These are phyloP conservation scores for Verasper variegatus DNA, from an alignment of 2,113 vertebrate genomes.

Conservation along the genomic window DNA sequence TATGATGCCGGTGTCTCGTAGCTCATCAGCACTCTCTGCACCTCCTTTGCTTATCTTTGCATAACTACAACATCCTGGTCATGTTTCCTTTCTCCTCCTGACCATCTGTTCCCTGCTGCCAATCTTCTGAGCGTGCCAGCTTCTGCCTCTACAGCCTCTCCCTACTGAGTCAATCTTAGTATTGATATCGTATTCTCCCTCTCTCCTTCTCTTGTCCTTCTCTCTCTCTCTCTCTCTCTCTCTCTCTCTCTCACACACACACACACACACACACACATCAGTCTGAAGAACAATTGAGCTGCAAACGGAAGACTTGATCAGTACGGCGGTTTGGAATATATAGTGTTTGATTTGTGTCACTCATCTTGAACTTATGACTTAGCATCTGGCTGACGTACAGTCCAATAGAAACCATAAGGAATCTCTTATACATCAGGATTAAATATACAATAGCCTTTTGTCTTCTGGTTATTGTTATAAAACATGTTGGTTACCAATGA, in stretches of 20 bases:
- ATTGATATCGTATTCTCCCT: slow-evolving; percentile 67
- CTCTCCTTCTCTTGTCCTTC: slow-evolving; percentile 16
- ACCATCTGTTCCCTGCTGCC: slow-evolving; percentile 83
- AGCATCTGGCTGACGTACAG: no score
- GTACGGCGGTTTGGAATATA: neutral
- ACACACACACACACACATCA: slow-evolving; percentile 6
- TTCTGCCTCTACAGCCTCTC: slow-evolving; percentile 61
- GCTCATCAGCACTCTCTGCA: slow-evolving; percentile 77
- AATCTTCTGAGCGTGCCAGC: slow-evolving; percentile 78
- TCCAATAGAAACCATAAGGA: no score
- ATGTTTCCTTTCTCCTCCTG: slow-evolving; percentile 80
- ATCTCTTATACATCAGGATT: no score
- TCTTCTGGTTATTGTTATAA: no score
- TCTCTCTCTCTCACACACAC: neutral
- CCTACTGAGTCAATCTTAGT: slow-evolving; percentile 59
- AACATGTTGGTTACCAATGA: no score
- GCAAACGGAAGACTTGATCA: slow-evolving; percentile 13
- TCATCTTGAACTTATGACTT: neutral
- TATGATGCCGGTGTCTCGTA: slow-evolving; percentile 61
- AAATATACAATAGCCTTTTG: no score
- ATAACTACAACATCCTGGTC: slow-evolving; percentile 80
- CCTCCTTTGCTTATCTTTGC: slow-evolving; percentile 77
- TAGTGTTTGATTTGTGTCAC: slow-evolving; percentile 15
- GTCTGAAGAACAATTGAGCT: slow-evolving; percentile 18
- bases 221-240: no score